Conservation (phyloP, 2,888 invertebrate genomes). For the Lymantria dispar region DNA sequence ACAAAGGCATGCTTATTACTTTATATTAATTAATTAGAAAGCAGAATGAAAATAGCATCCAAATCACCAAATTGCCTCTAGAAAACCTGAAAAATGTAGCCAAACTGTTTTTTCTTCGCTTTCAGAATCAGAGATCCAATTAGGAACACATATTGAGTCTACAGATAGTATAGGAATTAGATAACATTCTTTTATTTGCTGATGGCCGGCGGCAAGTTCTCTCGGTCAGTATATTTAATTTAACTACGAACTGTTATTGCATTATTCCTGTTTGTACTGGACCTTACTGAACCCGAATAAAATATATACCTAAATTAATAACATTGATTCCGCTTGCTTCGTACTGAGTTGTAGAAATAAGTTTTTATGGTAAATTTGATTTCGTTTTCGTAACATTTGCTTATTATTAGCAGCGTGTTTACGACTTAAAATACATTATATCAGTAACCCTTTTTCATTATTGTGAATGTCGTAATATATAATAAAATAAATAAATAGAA, state of each 20-base stretch:
- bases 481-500: no score
- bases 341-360: not conserved
- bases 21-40: no score
- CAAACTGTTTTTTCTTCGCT: conserved; percentile 1
- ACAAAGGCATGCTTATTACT: no score
- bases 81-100: conserved; percentile 3
- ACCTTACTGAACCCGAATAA: conserved; percentile 7
- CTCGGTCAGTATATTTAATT: conserved; percentile 43
- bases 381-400: no score
- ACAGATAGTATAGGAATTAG: conserved; percentile 40
- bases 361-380: not conserved
- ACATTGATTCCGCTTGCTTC: conserved; percentile 16
- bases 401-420: no score
- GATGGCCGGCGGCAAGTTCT: conserved; percentile 32
- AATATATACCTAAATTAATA: conserved; percentile 28
- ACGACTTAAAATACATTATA: no score
- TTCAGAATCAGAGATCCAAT: conserved; percentile 6
- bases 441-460: no score
- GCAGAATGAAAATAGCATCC: no score
- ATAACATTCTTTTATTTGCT: conserved; percentile 50
- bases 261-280: conserved; percentile 47
- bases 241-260: conserved; percentile 43
- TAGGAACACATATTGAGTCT: conserved; percentile 1
- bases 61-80: no score
- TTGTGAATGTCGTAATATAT: no score